These are phyloP conservation scores for Dicaeum eximium DNA, from an alignment of 2,113 vertebrate species.

Conservation along the genomic window DNA sequence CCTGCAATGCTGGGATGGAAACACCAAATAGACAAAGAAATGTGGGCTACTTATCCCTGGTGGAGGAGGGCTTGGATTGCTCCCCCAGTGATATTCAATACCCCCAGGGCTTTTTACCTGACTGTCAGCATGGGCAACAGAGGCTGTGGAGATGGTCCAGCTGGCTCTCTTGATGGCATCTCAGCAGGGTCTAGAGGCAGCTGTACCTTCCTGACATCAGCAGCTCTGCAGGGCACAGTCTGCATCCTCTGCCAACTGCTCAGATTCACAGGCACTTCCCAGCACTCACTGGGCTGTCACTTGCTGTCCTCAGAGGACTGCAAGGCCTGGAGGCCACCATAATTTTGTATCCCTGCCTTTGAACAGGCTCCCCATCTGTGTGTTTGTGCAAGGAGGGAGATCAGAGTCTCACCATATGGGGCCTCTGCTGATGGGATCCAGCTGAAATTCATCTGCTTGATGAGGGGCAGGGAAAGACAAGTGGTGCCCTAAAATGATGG, in stretches of 20 bases:
- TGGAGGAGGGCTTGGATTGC: background rate
- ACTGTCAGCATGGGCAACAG: background rate
- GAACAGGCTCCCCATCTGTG: background rate
- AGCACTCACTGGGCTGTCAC: rapidly evolving
- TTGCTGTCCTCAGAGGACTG: background rate
- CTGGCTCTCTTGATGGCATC: background rate
- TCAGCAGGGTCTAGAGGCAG: background rate
- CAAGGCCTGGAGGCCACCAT: background rate
- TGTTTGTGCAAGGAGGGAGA: background rate
- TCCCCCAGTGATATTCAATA: background rate
- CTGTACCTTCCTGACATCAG: background rate
- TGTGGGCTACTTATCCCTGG: background rate
- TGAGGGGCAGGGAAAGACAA: background rate
- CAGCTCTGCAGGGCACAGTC: background rate
- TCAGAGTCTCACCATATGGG: background rate
- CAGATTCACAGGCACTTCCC: background rate
- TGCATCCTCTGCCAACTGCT: background rate
- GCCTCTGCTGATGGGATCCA: background rate
- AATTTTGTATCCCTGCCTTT: background rate
- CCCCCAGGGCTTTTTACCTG: background rate
- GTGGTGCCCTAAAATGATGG: background rate
- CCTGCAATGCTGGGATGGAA: background rate
- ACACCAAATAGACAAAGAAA: background rate
- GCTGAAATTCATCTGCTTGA: background rate
- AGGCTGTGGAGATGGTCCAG: background rate